Conservation (phyloP, 2,113 vertebrate genomes). For the Grammomys dolichurus region DNA sequence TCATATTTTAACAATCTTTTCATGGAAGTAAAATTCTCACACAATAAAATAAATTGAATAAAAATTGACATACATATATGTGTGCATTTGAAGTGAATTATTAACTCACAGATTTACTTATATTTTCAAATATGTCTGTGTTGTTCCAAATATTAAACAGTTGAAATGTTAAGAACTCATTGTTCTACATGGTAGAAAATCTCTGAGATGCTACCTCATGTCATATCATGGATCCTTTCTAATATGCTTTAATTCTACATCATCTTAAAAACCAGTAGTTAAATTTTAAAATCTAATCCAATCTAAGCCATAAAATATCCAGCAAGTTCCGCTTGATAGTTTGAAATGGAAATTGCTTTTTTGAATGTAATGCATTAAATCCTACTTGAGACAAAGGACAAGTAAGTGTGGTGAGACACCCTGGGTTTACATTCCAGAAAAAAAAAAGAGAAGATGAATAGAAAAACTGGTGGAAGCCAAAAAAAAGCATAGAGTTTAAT, state of each 20-base stretch:
- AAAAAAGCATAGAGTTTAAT: slow-evolving; percentile 1
- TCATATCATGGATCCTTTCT: slow-evolving; percentile 19
- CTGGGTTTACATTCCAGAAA: background rate
- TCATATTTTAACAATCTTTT: slow-evolving; percentile 28
- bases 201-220: background rate
- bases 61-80: background rate
- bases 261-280: slow-evolving; percentile 44
- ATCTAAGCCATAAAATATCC: background rate
- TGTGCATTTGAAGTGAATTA: background rate
- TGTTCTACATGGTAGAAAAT: background rate
- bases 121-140: slow-evolving; percentile 1
- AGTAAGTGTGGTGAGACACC: background rate
- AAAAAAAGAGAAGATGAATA: slow-evolving; percentile 12
- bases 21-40: slow-evolving; percentile 33
- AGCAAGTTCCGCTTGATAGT: background rate
- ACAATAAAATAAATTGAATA: slow-evolving; percentile 33
- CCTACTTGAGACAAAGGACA: slow-evolving; percentile 9
- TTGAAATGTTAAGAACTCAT: background rate
- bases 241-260: slow-evolving; percentile 38
- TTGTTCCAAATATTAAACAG: slow-evolving; percentile 33
- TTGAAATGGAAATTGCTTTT: slow-evolving; percentile 38
- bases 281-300: slow-evolving; percentile 51
- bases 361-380: slow-evolving; percentile 41
- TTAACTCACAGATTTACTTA: slow-evolving; percentile 9
- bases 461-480: slow-evolving; percentile 36